Percentiles rank a stretch among this genome's conserved stretches.
Evolutionary conservation across 2,888 invertebrate species (phyloP).

Genomic region (Ceriagrion tenellum): DNA sequence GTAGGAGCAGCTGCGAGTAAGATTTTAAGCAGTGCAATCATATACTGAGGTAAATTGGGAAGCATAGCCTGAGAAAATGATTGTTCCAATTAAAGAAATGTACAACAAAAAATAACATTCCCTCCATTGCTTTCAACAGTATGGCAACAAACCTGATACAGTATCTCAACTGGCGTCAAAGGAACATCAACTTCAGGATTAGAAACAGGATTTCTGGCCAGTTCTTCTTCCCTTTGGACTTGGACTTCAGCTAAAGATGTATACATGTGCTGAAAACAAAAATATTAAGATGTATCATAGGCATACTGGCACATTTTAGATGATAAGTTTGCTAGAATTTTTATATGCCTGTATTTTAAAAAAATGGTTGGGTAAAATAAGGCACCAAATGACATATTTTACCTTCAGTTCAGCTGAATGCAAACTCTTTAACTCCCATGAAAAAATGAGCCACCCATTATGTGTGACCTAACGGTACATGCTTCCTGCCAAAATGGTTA

Average conservation of each 20-base stretch:
- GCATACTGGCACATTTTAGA: too few relatives aligned
- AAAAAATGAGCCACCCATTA: too few relatives aligned
- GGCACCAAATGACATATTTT: too few relatives aligned
- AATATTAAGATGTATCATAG: not conserved
- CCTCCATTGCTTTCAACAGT: not conserved
- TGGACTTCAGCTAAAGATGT: constrained; percentile 95
- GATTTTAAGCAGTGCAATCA: constrained; percentile 98
- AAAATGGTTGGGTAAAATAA: too few relatives aligned
- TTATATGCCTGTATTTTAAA: too few relatives aligned
- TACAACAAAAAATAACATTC: not conserved
- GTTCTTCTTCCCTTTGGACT: constrained; percentile 93
- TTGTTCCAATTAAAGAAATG: not conserved
- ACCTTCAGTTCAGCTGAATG: too few relatives aligned
- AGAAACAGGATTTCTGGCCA: constrained; percentile 94
- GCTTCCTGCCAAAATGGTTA: too few relatives aligned
- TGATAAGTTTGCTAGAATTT: too few relatives aligned
- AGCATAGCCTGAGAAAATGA: constrained; percentile 84
- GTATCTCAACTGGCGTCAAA: constrained; percentile 90
- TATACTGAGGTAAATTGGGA: constrained; percentile 97
- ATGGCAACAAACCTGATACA: constrained; percentile 84
- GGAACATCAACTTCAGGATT: constrained; percentile 89
- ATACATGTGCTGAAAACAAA: constrained; percentile 89
- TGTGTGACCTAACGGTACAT: too few relatives aligned
- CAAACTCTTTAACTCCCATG: too few relatives aligned
- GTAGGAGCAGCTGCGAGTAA: constrained; percentile 98